Evolutionary conservation across 2,113 vertebrate genomes (phyloP).

Genomic region (Oreochromis tanganicae): DNA sequence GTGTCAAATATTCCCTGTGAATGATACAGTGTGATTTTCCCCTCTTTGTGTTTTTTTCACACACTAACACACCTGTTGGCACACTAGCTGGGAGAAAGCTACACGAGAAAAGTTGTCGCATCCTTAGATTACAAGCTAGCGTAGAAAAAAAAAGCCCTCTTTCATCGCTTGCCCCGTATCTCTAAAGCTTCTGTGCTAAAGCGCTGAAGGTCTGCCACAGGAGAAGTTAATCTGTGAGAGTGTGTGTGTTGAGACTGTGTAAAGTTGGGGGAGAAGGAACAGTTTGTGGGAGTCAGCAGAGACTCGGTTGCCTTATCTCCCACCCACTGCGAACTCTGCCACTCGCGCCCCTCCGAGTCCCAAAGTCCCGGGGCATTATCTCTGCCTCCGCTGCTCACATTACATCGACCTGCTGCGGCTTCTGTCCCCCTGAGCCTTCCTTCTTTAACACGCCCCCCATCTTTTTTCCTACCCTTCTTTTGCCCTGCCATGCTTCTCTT

Average conservation of each 20-base stretch:
- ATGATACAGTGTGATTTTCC: not conserved
- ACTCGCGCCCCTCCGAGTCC: not conserved
- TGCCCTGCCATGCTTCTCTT: not conserved
- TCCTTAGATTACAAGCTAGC: conserved; percentile 13
- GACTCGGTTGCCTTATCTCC: conserved; percentile 31
- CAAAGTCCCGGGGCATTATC: conserved; percentile 33
- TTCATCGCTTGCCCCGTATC: not conserved
- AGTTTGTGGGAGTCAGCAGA: conserved; percentile 41
- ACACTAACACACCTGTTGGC: not conserved
- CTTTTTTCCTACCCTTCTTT: not conserved
- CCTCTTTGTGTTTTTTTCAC: not conserved
- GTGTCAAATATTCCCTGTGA: not conserved
- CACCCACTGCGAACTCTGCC: conserved; percentile 2
- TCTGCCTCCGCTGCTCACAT: conserved; percentile 26
- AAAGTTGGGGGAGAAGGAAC: conserved; percentile 5
- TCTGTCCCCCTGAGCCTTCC: not conserved
- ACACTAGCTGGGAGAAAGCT: not conserved
- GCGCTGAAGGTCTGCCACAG: not conserved
- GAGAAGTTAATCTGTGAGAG: conserved; percentile 34
- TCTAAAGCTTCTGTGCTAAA: conserved; percentile 15
- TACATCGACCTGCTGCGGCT: conserved; percentile 7
- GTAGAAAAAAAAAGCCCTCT: not conserved
- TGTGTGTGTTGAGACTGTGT: not conserved
- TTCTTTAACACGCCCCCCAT: not conserved
- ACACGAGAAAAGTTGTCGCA: not conserved